Percentiles rank a stretch among this genome's conserved stretches.
phyloP scores from a whole-genome alignment of 2,888 invertebrate genomes.

The Parelbella ahira region DNA sequence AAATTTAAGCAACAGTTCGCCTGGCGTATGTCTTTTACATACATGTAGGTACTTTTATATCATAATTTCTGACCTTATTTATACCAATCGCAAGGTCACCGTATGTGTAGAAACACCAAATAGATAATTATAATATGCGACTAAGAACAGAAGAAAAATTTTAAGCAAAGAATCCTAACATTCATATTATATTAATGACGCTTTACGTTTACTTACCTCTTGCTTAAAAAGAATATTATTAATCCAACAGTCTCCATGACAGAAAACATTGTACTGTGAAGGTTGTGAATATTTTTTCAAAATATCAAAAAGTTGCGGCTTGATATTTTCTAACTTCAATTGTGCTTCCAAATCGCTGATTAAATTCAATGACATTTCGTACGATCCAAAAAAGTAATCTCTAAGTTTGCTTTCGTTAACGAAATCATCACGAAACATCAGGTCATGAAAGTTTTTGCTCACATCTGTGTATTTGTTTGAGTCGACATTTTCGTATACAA shows the following conservation, averaged over 20 bases:
- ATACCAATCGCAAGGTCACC: too few relatives aligned
- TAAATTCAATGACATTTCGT: constrained; percentile 50
- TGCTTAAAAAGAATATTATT: constrained; percentile 57
- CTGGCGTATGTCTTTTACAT: too few relatives aligned
- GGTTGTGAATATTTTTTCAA: constrained; percentile 49
- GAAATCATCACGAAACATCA: constrained; percentile 55
- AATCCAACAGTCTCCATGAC: constrained; percentile 69
- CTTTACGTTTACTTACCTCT: constrained; percentile 38
- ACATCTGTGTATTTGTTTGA: constrained; percentile 37
- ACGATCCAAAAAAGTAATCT: constrained; percentile 58
- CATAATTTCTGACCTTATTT: too few relatives aligned
- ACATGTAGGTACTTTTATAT: too few relatives aligned
- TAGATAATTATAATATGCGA: too few relatives aligned
- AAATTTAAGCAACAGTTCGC: too few relatives aligned
- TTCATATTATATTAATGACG: too few relatives aligned
- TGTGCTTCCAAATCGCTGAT: constrained; percentile 44
- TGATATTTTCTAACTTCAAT: constrained; percentile 42
- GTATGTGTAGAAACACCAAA: too few relatives aligned
- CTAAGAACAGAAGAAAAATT: too few relatives aligned
- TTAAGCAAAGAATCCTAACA: too few relatives aligned
- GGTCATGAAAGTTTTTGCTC: constrained; percentile 47
- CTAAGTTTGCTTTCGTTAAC: constrained; percentile 56
- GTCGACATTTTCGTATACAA: constrained; percentile 45
- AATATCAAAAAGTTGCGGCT: constrained; percentile 45
- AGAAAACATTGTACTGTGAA: constrained; percentile 51